Evolutionary conservation across 2,888 invertebrate genomes (phyloP).

Genomic region (Sipha maydis): DNA sequence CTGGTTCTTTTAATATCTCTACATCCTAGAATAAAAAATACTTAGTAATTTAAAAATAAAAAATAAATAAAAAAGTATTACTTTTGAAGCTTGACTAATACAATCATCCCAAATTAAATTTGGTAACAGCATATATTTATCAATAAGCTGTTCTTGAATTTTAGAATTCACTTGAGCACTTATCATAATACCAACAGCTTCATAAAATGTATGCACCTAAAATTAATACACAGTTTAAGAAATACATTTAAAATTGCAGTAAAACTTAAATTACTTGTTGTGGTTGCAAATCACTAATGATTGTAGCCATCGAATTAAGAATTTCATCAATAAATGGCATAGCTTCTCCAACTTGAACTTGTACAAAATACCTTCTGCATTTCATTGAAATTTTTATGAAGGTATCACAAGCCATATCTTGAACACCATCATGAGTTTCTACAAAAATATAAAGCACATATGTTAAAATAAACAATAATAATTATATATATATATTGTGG

Average conservation of each 20-base stretch:
- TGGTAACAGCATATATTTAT: conserved; percentile 96
- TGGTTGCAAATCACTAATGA: conserved; percentile 98
- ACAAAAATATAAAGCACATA: conserved; percentile 64
- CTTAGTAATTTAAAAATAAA: background rate
- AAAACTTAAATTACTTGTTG: conserved; percentile 79
- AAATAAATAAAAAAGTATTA: conserved; percentile 64
- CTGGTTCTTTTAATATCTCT: conserved; percentile 93
- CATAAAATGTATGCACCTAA: conserved; percentile 94
- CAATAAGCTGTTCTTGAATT: conserved; percentile 92
- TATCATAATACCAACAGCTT: conserved; percentile 99
- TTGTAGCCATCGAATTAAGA: conserved; percentile 92
- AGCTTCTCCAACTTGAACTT: conserved; percentile 93
- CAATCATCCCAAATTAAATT: conserved; percentile 99
- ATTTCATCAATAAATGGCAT: conserved; percentile 99
- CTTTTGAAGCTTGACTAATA: conserved; percentile 93
- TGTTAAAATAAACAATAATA: no score
- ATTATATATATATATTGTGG: no score
- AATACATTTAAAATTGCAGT: background rate
- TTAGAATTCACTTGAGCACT: conserved; percentile 92
- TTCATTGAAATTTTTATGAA: conserved; percentile 99
- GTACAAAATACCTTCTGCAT: conserved; percentile 97
- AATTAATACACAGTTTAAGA: conserved; percentile 54
- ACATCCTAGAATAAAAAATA: conserved; percentile 75
- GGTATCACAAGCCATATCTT: conserved; percentile 99
- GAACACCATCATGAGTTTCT: conserved; percentile 99